phyloP scores from a whole-genome alignment of 2,797 vertebrate genomes.

The Enteromius thamalakanensis region DNA sequence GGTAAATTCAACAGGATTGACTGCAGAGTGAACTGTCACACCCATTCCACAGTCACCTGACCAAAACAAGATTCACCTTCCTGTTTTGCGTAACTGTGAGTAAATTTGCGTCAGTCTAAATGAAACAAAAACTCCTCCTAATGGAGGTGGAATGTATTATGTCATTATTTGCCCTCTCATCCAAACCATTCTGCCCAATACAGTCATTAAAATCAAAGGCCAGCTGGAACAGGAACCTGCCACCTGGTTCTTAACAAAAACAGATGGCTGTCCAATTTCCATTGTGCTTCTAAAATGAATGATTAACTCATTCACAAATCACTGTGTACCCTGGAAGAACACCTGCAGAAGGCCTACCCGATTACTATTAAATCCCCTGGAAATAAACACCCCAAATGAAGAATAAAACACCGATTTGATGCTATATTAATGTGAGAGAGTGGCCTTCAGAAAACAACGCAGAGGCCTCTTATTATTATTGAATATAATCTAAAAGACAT shows the following conservation, averaged over 20 bases:
- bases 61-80: slow-evolving; percentile 32
- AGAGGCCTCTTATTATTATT: too few relatives aligned
- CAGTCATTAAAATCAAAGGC: slow-evolving; percentile 29
- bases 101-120: slow-evolving; percentile 34
- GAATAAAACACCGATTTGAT: neutral
- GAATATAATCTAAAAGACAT: neutral
- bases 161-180: slow-evolving; percentile 15
- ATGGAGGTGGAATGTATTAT: neutral
- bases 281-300: slow-evolving; percentile 40
- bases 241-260: slow-evolving; percentile 48
- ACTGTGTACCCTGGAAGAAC: slow-evolving; percentile 17
- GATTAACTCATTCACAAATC: slow-evolving; percentile 43
- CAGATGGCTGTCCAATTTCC: slow-evolving; percentile 46
- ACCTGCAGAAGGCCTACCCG: slow-evolving; percentile 34
- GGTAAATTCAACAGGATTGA: neutral
- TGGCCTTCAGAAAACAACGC: neutral
- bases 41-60: slow-evolving; percentile 4
- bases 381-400: neutral
- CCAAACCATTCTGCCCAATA: slow-evolving; percentile 4
- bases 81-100: slow-evolving; percentile 26
- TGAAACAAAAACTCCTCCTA: neutral
- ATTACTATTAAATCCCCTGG: neutral
- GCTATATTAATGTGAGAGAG: neutral
- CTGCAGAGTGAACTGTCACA: neutral
- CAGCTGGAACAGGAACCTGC: slow-evolving; percentile 40